Evolutionary conservation across 2,113 vertebrate species (phyloP), one percentile per base, ranked within the genome.

Genomic region (Pavo muticus): DNA sequence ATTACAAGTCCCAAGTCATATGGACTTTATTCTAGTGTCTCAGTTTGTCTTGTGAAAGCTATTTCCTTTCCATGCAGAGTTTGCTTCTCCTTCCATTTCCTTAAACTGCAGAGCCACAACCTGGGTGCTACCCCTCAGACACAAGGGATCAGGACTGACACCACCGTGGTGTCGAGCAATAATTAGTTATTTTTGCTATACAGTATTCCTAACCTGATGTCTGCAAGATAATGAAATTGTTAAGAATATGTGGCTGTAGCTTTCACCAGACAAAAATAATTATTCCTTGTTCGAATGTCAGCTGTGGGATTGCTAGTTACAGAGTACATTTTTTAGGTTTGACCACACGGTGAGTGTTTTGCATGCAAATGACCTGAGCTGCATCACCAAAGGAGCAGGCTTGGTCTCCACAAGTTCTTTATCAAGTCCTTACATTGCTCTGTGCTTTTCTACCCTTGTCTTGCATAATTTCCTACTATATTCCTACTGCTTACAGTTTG

Each of bases 251-350:
- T 12, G 70, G 74, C 48, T 82, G 64, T 86, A 73, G 69, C 35
- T 82, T 24, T 83, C 68, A 76, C 57, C 37, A 81, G 69, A 37
- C 27, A 84, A 86, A 82, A 87, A 50, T 65, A 80, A 86, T 42
- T 80, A 48, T 56, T 96, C 61, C 63, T 72, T 84, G 32, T 78
- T 65, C 52, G n/a, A 32, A 9, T 75, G n/a, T 90, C 83, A 94
- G 52, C 69, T 87, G 8, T 84, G 81, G 65, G 76, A 75, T 50
- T 86, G 19, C 70, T 87, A 60, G 30, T 88, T 84, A 88, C 20
- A 47, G 30, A 29, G 40, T 54, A 50, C 24, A 14, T 80, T 39
- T 88, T 92, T 91, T 48, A 59, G 14, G 35, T 52, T 84, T 84
- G 57, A 71, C 81, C 57, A 56, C 10, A 71, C 24, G 6, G 14